Evolutionary conservation across 2,888 invertebrate genomes (phyloP).

Genomic region (Nemotelus pantherinus): DNA sequence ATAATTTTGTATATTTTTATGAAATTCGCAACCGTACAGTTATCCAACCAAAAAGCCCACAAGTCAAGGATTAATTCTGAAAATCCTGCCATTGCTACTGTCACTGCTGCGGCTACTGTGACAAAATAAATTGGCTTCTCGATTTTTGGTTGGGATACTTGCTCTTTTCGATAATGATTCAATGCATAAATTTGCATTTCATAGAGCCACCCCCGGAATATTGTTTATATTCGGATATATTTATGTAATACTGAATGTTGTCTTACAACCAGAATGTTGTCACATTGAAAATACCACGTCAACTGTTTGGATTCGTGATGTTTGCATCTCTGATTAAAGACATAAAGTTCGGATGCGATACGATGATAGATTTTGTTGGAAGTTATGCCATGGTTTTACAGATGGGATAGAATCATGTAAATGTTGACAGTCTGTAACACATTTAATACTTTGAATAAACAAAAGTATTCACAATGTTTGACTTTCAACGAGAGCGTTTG

Average conservation of each 20-base stretch:
- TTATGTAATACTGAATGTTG: constrained; percentile 25
- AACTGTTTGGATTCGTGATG: not conserved
- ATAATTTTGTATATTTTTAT: too few species aligned
- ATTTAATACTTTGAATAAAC: constrained; percentile 29
- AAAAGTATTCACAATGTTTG: constrained; percentile 21
- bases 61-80: too few species aligned
- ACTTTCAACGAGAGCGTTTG: not conserved
- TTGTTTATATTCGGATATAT: constrained; percentile 21
- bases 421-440: constrained; percentile 3
- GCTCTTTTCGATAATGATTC: constrained; percentile 44
- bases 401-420: constrained; percentile 27
- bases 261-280: not conserved
- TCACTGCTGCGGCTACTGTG: not conserved
- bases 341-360: constrained; percentile 23
- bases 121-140: constrained; percentile 37
- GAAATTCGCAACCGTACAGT: too few species aligned
- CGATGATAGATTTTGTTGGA: constrained; percentile 8
- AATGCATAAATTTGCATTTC: constrained; percentile 50
- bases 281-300: not conserved
- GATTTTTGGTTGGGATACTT: not conserved
- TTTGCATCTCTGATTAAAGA: constrained; percentile 41
- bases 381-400: constrained; percentile 18
- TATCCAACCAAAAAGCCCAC: too few species aligned
- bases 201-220: not conserved
- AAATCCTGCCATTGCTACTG: too few species aligned